Conservation (phyloP, 2,797 vertebrate species). For the Leontocebus nigricollis region DNA sequence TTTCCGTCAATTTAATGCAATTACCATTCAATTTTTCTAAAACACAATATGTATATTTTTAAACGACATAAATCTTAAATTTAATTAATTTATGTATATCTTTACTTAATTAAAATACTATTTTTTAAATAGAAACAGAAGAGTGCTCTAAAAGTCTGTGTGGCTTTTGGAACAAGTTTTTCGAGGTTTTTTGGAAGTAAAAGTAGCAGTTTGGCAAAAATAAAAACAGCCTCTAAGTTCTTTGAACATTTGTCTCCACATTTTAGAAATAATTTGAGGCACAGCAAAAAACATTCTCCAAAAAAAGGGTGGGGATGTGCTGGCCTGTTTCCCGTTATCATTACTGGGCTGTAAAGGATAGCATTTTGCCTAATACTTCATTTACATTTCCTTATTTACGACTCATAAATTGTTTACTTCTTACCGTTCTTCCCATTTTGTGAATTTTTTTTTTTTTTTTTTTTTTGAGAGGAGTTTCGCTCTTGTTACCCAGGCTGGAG, state of each 20-base stretch:
- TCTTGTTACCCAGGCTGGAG: too few species aligned
- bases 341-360: neutral
- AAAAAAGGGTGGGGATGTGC: rapidly evolving
- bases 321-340: neutral
- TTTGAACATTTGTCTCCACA: neutral
- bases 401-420: neutral
- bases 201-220: neutral
- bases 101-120: neutral
- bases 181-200: neutral
- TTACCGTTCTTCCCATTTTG: neutral
- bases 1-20: neutral
- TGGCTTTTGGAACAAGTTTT: neutral
- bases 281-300: neutral
- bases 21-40: neutral
- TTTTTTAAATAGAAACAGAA: neutral
- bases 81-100: neutral
- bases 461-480: too few species aligned
- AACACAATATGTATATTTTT: neutral
- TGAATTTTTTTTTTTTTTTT: neutral
- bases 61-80: neutral
- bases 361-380: too few species aligned
- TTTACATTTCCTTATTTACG: neutral
- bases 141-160: neutral
- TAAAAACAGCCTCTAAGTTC: neutral
- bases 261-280: neutral